phyloP scores from a whole-genome alignment of 2,888 invertebrate genomes.

The Drosophila rubida region DNA sequence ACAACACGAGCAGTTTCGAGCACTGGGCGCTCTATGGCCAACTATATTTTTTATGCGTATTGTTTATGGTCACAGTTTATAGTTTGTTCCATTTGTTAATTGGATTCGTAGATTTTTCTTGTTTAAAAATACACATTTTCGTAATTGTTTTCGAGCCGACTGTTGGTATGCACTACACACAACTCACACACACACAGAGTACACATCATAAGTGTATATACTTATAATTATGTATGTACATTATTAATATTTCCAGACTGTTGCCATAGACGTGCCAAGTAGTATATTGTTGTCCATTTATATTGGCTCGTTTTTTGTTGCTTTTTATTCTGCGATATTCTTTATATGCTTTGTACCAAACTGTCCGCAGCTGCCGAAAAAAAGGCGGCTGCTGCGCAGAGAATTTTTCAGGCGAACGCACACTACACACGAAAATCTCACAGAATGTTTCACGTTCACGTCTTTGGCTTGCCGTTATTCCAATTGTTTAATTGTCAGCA shows the following conservation, averaged over 20 bases:
- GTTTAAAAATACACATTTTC: constrained; percentile 6
- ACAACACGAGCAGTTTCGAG: constrained; percentile 3
- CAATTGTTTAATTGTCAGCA: constrained; percentile 14
- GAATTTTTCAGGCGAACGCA: constrained; percentile 60
- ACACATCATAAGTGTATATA: constrained; percentile 2
- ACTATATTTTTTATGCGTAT: constrained; percentile 17
- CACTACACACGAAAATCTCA: constrained; percentile 43
- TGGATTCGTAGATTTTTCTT: neutral
- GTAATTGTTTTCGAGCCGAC: constrained; percentile 5
- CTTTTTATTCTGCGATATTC: constrained; percentile 3
- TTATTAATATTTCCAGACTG: constrained; percentile 6
- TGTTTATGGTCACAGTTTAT: constrained; percentile 26
- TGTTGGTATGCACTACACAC: constrained; percentile 1
- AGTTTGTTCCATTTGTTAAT: constrained; percentile 13
- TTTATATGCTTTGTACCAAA: constrained; percentile 40
- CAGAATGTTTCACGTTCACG: constrained; percentile 20
- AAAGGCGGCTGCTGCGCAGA: constrained; percentile 77
- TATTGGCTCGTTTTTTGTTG: constrained; percentile 13
- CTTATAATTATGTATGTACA: neutral
- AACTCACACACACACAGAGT: neutral
- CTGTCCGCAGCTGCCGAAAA: constrained; percentile 42
- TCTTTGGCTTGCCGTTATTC: neutral
- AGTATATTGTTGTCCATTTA: neutral
- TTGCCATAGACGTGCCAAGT: constrained; percentile 6
- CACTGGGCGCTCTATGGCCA: constrained; percentile 31